A percentile compares a stretch with the other conserved stretches of the same genome.
Evolutionary conservation across 2,797 vertebrate species (phyloP).

Genomic region (Pangasius sanitwongsei): DNA sequence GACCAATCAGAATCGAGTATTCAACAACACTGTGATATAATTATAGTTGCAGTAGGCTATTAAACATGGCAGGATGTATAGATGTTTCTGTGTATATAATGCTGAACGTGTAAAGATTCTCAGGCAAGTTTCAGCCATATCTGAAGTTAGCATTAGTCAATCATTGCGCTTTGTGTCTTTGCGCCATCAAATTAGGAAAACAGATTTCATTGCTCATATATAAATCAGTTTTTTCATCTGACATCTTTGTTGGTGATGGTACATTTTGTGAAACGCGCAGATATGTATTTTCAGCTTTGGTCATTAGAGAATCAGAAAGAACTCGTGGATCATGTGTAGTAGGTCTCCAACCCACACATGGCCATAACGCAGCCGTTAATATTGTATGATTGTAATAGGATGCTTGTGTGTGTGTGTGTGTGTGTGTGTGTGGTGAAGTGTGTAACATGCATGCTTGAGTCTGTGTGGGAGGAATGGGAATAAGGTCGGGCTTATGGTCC

Average conservation of each 20-base stretch:
- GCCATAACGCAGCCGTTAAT: background rate
- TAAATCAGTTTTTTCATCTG: too few relatives aligned
- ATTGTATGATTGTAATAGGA: background rate
- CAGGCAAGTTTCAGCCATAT: too few relatives aligned
- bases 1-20: background rate
- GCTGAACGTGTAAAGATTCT: background rate
- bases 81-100: background rate
- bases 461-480: slow-evolving; percentile 30
- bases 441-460: slow-evolving; percentile 14
- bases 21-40: background rate
- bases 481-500: slow-evolving; percentile 46
- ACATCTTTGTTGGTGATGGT: background rate
- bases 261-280: background rate
- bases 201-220: too few relatives aligned
- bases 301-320: background rate
- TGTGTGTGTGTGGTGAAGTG: background rate
- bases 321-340: background rate
- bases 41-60: background rate
- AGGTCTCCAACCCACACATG: background rate
- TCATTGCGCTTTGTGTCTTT: too few relatives aligned
- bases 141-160: too few relatives aligned
- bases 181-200: background rate
- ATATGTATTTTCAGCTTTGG: background rate
- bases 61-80: too few relatives aligned
- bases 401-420: background rate